A percentile compares a stretch with the other conserved stretches of the same genome.
phyloP scores from a whole-genome alignment of 2,888 invertebrate genomes.

The Meandrusa payeni region DNA sequence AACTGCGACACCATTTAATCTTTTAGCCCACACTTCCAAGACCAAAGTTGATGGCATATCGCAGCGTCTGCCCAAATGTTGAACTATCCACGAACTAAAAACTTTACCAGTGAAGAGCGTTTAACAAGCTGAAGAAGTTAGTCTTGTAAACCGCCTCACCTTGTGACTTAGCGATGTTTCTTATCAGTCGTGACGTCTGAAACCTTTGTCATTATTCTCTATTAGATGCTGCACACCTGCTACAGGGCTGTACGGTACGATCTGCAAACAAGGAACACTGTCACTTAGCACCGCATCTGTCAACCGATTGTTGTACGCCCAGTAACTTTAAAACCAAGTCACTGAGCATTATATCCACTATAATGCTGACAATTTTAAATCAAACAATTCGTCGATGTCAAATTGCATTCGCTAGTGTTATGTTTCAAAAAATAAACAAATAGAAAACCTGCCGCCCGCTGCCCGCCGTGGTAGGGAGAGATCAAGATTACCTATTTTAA shows the following conservation, averaged over 20 bases:
- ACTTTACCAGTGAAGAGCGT: too few relatives aligned
- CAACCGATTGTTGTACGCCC: slow-evolving; percentile 22
- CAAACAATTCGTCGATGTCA: slow-evolving; percentile 18
- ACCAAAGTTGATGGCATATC: too few relatives aligned
- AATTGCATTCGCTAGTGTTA: background rate
- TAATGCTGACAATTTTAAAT: slow-evolving; percentile 13
- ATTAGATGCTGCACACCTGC: slow-evolving; percentile 21
- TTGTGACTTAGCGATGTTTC: slow-evolving; percentile 16
- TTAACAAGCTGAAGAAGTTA: too few relatives aligned
- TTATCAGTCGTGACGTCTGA: slow-evolving; percentile 27
- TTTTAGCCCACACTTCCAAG: too few relatives aligned
- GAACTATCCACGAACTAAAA: too few relatives aligned
- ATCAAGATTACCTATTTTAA: too few relatives aligned
- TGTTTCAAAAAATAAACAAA: too few relatives aligned
- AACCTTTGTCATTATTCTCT: slow-evolving; percentile 30
- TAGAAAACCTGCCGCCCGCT: too few relatives aligned
- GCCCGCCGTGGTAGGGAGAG: too few relatives aligned
- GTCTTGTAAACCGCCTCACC: background rate
- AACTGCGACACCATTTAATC: too few relatives aligned
- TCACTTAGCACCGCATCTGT: slow-evolving; percentile 30
- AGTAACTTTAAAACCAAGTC: too few relatives aligned
- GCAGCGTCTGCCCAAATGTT: too few relatives aligned
- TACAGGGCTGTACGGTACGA: slow-evolving; percentile 27
- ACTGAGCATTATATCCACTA: background rate
- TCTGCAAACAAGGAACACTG: slow-evolving; percentile 27